A percentile compares a stretch with the other conserved stretches of the same genome.
Evolutionary conservation across 2,888 invertebrate species (phyloP).

Genomic region (Julus scandinavius): DNA sequence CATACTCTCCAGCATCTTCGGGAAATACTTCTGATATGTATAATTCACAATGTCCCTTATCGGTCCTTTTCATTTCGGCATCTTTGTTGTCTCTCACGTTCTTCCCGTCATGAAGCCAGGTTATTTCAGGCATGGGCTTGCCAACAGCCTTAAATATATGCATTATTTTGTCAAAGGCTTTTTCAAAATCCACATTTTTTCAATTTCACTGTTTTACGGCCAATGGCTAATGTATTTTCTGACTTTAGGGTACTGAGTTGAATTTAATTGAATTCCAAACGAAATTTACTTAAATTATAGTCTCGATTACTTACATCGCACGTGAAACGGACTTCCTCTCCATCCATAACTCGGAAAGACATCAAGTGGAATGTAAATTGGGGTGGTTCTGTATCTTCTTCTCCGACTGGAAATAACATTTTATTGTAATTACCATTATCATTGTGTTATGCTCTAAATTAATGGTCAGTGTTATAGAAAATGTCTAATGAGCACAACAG

Average conservation of each 20-base stretch:
- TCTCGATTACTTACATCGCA: constrained; percentile 69
- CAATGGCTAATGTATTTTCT: not conserved
- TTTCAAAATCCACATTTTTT: not conserved
- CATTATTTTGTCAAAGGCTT: not conserved
- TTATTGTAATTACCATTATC: constrained; percentile 63
- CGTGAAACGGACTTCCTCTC: constrained; percentile 80
- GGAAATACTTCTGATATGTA: constrained; percentile 88
- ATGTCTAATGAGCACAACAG: too few species aligned
- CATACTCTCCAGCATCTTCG: constrained; percentile 89
- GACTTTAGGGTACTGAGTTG: not conserved
- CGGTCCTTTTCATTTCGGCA: constrained; percentile 68
- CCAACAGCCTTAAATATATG: constrained; percentile 56
- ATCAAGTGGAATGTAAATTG: constrained; percentile 79
- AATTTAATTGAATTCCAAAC: not conserved
- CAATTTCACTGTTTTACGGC: constrained; percentile 57
- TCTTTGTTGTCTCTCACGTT: constrained; percentile 58
- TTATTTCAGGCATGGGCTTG: constrained; percentile 72
- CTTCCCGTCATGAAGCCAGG: constrained; percentile 80
- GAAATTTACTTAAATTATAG: not conserved
- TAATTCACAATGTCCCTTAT: constrained; percentile 79
- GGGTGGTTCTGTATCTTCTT: constrained; percentile 76
- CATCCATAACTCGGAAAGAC: constrained; percentile 86
- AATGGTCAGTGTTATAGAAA: too few species aligned
- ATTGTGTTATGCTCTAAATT: not conserved
- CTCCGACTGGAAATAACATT: constrained; percentile 64